Evolutionary conservation across 2,888 invertebrate genomes (phyloP), one percentile per base, ranked within the genome.

Genomic region (Lithophane socia): DNA sequence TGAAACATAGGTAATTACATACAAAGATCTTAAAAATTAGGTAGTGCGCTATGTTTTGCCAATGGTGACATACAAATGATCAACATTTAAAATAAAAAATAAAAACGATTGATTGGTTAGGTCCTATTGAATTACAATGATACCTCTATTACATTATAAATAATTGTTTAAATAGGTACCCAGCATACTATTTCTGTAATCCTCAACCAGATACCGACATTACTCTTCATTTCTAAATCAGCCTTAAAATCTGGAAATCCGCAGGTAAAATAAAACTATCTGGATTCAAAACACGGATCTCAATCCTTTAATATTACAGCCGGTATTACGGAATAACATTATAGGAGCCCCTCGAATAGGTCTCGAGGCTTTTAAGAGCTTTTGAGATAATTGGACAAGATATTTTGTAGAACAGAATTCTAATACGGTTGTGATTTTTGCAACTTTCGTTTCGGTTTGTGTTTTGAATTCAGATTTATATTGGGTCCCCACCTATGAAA

Each of bases 311-410:
- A 63, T 71, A 85, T 82, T 76, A 67, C 65, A 49, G 56, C 9
- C 58, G 42, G 73, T 63, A 64, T 54, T 29, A 79, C 58, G 29
- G 37, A 65, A 73, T 69, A 72, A 87, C 82, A 54, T 70, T 84
- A 76, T 65, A 74, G 49, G 42, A 61, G 18, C 44, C 44, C 61
- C 67, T 63, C 66, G 7, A 72, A 71, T 77, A 52, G 69, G 42
- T 64, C 66, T 24, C 12, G 58, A 63, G 44, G 80, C 63, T 54
- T 72, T 80, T 49, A 76, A 72, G 71, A 64, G 71, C 74, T 73
- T 56, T 85, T 24, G 44, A 82, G 64, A 85, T 82, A 85, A 82
- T 82, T 82, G 82, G 71, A 75, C 82, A 49, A 72, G 72, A 79
- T 84, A 68, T 67, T 72, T 84, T 68, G 63, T 8, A 56, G 24